Percentiles rank a stretch among this genome's conserved stretches.
These are phyloP conservation scores for Lasioglossum villosulum DNA, from an alignment of 2,888 invertebrate species.

Conservation along the genomic window DNA sequence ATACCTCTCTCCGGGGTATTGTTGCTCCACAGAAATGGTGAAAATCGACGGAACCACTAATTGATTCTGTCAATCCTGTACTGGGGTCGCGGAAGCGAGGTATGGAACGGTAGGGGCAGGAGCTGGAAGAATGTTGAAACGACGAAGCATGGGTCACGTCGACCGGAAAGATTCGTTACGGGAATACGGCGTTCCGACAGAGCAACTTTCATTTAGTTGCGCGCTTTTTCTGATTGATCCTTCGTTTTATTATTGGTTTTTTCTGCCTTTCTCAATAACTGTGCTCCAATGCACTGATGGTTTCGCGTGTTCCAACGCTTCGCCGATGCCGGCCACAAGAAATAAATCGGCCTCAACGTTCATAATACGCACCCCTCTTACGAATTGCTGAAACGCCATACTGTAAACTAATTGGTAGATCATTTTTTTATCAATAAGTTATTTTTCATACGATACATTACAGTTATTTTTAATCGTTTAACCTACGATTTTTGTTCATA, in stretches of 20 bases:
- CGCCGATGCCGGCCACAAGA: background rate
- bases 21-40: slow-evolving; percentile 61
- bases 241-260: slow-evolving; percentile 33
- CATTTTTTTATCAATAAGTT: background rate
- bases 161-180: slow-evolving; percentile 63
- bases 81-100: slow-evolving; percentile 25
- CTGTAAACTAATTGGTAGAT: too few relatives aligned
- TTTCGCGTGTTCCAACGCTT: slow-evolving; percentile 26
- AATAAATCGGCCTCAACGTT: background rate
- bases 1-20: slow-evolving; percentile 50
- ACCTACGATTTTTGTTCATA: too few relatives aligned
- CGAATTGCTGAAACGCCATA: background rate
- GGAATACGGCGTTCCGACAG: slow-evolving; percentile 52
- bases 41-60: slow-evolving; percentile 76
- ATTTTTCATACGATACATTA: background rate
- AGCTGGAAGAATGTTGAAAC: slow-evolving; percentile 52
- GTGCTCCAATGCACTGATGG: slow-evolving; percentile 4
- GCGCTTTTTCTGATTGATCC: slow-evolving; percentile 22
- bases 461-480: background rate
- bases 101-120: background rate
- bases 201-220: slow-evolving; percentile 62
- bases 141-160: slow-evolving; percentile 51
- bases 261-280: slow-evolving; percentile 39
- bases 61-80: slow-evolving; percentile 74
- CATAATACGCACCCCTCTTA: background rate